phyloP scores from a whole-genome alignment of 1,140 invertebrate genomes.

The Bathynomus jamesi region DNA sequence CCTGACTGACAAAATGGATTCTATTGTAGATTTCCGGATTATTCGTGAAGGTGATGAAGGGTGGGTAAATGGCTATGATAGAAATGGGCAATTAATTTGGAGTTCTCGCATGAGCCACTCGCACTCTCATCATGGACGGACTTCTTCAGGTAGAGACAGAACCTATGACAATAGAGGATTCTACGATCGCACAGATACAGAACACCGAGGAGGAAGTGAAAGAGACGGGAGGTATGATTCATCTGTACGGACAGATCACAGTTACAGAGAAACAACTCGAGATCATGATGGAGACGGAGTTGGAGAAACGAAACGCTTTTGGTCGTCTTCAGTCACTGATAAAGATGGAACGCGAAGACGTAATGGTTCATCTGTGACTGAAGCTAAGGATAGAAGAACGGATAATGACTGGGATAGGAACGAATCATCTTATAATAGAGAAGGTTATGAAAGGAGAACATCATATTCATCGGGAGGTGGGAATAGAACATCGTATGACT shows the following conservation, averaged over 20 bases:
- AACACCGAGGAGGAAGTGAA: too few species aligned
- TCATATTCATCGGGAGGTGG: background rate
- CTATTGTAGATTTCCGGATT: background rate
- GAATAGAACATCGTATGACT: background rate
- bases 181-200: too few species aligned
- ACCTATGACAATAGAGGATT: too few species aligned
- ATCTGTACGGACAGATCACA: background rate
- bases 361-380: too few species aligned
- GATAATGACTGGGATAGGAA: too few species aligned
- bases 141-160: too few species aligned
- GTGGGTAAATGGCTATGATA: background rate
- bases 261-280: background rate
- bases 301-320: background rate
- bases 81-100: background rate
- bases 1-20: background rate
- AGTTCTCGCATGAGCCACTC: too few species aligned
- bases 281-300: conserved; percentile 1
- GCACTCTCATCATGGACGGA: too few species aligned
- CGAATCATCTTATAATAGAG: conserved; percentile 9
- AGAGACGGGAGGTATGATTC: background rate
- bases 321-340: background rate
- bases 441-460: background rate
- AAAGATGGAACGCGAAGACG: background rate
- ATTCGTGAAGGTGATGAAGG: background rate
- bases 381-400: too few species aligned